These are phyloP conservation scores for Cotesia chilonis DNA, from an alignment of 1,140 invertebrate species.

Conservation along the genomic window DNA sequence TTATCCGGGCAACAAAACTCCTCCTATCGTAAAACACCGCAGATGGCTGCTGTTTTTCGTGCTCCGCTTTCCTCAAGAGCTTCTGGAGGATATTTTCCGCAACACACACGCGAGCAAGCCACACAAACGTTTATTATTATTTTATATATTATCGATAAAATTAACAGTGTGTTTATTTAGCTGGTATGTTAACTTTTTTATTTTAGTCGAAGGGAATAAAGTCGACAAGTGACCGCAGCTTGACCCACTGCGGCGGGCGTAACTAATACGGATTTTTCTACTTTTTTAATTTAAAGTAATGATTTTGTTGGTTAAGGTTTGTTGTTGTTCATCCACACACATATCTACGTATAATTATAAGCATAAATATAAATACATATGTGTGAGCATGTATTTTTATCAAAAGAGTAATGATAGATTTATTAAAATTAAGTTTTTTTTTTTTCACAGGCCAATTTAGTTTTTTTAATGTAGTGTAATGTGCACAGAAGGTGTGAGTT, in stretches of 20 bases:
- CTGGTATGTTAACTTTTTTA: neutral
- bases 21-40: neutral
- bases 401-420: too few relatives aligned
- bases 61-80: constrained; percentile 18
- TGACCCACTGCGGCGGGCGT: too few relatives aligned
- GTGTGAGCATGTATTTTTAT: too few relatives aligned
- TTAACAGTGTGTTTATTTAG: neutral
- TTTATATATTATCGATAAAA: neutral
- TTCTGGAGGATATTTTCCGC: neutral
- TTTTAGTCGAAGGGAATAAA: neutral
- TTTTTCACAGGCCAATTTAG: too few relatives aligned
- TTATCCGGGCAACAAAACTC: neutral
- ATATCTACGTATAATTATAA: too few relatives aligned
- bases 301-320: neutral
- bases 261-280: too few relatives aligned
- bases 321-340: too few relatives aligned
- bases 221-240: too few relatives aligned
- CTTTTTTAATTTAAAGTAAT: neutral
- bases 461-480: too few relatives aligned
- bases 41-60: neutral
- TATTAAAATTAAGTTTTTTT: too few relatives aligned
- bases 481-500: too few relatives aligned
- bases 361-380: too few relatives aligned
- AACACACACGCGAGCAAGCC: constrained; percentile 25
- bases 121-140: neutral